Evolutionary conservation across 2,888 invertebrate genomes (phyloP).

Genomic region (Dendrolimus houi): DNA sequence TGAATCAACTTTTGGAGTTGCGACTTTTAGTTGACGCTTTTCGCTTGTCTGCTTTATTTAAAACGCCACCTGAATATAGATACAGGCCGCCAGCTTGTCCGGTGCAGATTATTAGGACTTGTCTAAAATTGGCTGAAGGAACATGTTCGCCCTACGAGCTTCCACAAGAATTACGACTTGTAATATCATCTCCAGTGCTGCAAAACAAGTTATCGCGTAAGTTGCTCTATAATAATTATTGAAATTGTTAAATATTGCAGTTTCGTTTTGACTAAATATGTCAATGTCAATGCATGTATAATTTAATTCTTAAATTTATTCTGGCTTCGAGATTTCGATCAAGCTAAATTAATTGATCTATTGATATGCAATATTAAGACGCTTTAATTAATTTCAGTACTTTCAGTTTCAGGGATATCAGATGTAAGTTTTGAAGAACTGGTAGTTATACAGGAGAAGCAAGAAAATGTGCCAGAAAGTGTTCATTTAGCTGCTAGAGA

Average conservation of each 20-base stretch:
- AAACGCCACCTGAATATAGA: slow-evolving; percentile 55
- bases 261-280: too few species aligned
- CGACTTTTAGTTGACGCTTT: slow-evolving; percentile 78
- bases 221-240: slow-evolving; percentile 8
- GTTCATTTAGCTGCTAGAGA: slow-evolving; percentile 56
- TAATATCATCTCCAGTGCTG: slow-evolving; percentile 59
- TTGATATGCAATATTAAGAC: too few species aligned
- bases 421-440: slow-evolving; percentile 67
- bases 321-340: too few species aligned
- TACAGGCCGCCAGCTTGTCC: slow-evolving; percentile 53
- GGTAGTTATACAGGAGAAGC: slow-evolving; percentile 61
- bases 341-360: too few species aligned
- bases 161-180: slow-evolving; percentile 78
- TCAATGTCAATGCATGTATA: too few species aligned
- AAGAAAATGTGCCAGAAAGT: slow-evolving; percentile 41
- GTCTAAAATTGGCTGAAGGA: slow-evolving; percentile 79
- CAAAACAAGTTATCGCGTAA: slow-evolving; percentile 56
- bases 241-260: too few species aligned
- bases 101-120: slow-evolving; percentile 77
- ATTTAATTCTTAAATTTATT: too few species aligned
- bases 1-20: slow-evolving; percentile 72
- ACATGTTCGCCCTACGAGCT: slow-evolving; percentile 78
- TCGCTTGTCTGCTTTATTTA: slow-evolving; percentile 73
- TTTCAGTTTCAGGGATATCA: slow-evolving; percentile 56
- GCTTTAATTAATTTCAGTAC: too few species aligned